Evolutionary conservation across 92 coral and sea anemone genomes (phyloP).

Genomic region (Actinernus sp.): DNA sequence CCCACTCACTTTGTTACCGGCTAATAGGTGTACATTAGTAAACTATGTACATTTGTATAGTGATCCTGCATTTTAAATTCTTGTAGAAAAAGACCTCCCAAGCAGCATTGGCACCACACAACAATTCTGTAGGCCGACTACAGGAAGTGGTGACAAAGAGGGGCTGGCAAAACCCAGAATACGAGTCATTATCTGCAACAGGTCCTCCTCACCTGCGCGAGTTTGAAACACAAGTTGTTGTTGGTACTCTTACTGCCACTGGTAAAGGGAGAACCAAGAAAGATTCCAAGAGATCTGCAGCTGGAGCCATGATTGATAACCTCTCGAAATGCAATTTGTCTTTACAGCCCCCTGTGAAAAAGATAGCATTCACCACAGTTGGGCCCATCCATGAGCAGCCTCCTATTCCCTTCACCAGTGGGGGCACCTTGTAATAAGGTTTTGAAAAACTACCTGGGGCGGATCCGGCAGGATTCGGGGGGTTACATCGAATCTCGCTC

Average conservation of each 20-base stretch:
- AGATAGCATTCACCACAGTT: slow-evolving; percentile 74
- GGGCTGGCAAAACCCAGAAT: slow-evolving; percentile 79
- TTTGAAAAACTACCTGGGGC: too few relatives aligned
- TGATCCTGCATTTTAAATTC: too few relatives aligned
- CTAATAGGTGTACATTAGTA: too few relatives aligned
- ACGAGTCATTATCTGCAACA: slow-evolving; percentile 38
- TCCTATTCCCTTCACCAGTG: slow-evolving; percentile 49
- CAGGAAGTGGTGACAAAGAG: slow-evolving; percentile 80
- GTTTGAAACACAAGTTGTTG: slow-evolving; percentile 67
- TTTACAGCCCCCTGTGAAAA: slow-evolving; percentile 76
- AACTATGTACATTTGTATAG: too few relatives aligned
- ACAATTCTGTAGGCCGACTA: slow-evolving; percentile 82
- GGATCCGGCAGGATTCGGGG: too few relatives aligned
- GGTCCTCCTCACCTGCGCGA: slow-evolving; percentile 81
- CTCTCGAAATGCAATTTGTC: slow-evolving; percentile 61
- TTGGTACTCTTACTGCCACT: slow-evolving; percentile 63
- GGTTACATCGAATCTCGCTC: too few relatives aligned
- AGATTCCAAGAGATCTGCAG: slow-evolving; percentile 81
- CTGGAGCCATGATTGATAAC: slow-evolving; percentile 79
- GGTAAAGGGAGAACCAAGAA: slow-evolving; percentile 76
- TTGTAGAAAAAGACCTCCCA: slow-evolving; percentile 58
- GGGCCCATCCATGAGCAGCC: slow-evolving; percentile 37
- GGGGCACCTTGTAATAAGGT: too few relatives aligned
- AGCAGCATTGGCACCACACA: slow-evolving; percentile 59
- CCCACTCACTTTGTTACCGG: too few relatives aligned